Base-by-base conservation (phyloP, 1,140 invertebrate genomes). In the Drosophila arawakana region DNA sequence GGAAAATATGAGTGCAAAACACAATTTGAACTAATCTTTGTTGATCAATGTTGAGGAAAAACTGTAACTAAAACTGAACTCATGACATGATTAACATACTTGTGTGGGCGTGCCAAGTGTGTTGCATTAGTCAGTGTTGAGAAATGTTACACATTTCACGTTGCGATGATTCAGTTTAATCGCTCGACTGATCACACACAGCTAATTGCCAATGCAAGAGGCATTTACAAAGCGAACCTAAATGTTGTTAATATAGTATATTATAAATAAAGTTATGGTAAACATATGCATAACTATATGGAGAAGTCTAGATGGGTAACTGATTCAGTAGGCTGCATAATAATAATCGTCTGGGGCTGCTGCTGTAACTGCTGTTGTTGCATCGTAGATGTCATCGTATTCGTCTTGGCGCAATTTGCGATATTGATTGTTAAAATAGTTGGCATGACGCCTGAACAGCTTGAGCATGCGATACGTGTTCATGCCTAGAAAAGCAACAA, bases 391-490 rank as follows among this genome's bases (percentile, higher is more conserved):
- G 50, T 72, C 50, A 72, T 81, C 83, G 35, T 83, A 73, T 60
- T 80, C 88, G 77, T 90, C 86, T 76, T 83, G 83, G 63, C 86
- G 90, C 73, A 90, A 89, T 83, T 91, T 91, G 73, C 91, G 86
- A 74, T 89, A 80, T 78, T 91, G 90, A 89, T 91, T 90, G 73
- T 91, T 91, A 70, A 85, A 80, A 82, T 79, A 91, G 86, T 82
- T 85, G 79, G 86, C 90, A 73, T 91, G 78, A 78, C 90, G 90
- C 71, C 90, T 83, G 74, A 91, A 91, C 69, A 91, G 72, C 70
- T 89, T 91, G 61, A 91, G 74, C 91, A 91, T 91, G 75, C 91
- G 86, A 89, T 91, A 91, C 41, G 91, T 91, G 73, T 91, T 88
- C 82, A 91, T 91, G 86, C 91, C 91, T 91, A 74, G 43, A 89